A percentile compares a stretch with the other conserved stretches of the same genome.
Evolutionary conservation across 1,140 invertebrate genomes (phyloP).

Genomic region (Octopus sinensis): DNA sequence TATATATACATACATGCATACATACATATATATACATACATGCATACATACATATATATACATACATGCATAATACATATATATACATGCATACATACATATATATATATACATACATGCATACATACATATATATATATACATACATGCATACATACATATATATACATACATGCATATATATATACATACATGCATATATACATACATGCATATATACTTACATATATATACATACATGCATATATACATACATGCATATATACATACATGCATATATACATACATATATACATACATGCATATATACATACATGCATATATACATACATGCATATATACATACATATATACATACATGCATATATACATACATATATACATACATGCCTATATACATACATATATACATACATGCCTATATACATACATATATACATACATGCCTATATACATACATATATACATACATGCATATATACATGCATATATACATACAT

Average conservation of each 20-base stretch:
- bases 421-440: not conserved
- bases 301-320: not conserved
- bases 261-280: not conserved
- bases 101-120: not conserved
- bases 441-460: not conserved
- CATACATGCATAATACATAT: not conserved
- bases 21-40: not conserved
- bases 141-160: not conserved
- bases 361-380: not conserved
- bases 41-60: not conserved
- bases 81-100: not conserved
- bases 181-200: not conserved
- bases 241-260: not conserved
- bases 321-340: not conserved
- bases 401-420: not conserved
- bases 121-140: not conserved
- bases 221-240: not conserved
- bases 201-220: not conserved
- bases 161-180: not conserved
- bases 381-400: not conserved
- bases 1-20: not conserved
- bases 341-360: not conserved
- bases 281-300: not conserved
- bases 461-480: not conserved
- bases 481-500: not conserved